phyloP scores from a whole-genome alignment of 2,113 vertebrate species.

The Cepphus grylle region DNA sequence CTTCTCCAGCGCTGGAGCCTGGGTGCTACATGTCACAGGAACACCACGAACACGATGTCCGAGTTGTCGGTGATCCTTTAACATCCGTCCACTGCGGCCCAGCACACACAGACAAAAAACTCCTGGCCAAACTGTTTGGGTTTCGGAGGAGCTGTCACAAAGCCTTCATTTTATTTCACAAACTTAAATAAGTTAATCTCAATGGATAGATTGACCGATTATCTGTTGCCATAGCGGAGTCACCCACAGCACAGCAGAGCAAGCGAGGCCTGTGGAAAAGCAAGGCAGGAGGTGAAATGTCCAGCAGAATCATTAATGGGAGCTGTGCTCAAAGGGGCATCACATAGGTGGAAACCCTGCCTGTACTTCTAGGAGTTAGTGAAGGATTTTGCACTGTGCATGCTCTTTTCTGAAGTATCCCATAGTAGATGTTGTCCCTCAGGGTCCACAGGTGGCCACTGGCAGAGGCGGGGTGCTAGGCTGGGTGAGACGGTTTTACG shows the following conservation, averaged over 20 bases:
- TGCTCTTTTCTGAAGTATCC: not conserved
- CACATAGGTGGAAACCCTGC: not conserved
- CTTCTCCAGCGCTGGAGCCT: not conserved
- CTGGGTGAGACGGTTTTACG: not conserved
- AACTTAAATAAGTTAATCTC: not conserved
- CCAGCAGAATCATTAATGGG: not conserved
- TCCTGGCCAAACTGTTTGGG: not conserved
- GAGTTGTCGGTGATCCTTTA: not conserved
- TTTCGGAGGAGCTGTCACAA: not conserved
- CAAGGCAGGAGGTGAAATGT: not conserved
- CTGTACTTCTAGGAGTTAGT: not conserved
- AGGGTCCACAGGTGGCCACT: not conserved
- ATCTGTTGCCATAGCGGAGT: not conserved
- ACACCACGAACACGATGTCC: not conserved
- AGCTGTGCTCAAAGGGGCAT: not conserved
- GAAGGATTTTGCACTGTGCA: accelerated
- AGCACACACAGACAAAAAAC: not conserved
- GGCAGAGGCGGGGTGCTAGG: not conserved
- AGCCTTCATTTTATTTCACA: not conserved
- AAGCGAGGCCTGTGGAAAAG: not conserved
- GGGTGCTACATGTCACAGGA: not conserved
- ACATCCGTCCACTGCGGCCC: not conserved
- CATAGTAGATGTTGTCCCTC: not conserved
- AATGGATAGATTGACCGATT: not conserved
- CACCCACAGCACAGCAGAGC: not conserved